phyloP scores from a whole-genome alignment of 1,140 invertebrate genomes.

The Mycetomoellerius zeteki region DNA sequence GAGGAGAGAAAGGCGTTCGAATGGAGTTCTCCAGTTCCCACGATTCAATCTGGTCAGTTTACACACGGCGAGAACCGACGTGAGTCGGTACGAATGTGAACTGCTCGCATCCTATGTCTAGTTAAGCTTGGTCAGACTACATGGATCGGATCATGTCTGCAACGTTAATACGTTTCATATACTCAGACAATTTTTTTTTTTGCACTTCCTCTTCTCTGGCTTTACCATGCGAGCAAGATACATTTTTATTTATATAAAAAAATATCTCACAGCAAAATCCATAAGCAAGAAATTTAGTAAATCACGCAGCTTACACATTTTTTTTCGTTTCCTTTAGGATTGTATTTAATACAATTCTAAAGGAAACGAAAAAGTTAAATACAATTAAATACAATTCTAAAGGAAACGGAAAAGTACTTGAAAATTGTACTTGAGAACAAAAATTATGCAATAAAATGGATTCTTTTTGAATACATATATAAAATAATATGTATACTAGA shows the following conservation, averaged over 20 bases:
- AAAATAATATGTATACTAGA: background rate
- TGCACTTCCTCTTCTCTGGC: background rate
- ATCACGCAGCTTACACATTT: background rate
- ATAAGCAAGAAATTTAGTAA: background rate
- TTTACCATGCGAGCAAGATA: background rate
- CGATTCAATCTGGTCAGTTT: constrained; percentile 45
- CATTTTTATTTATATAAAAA: background rate
- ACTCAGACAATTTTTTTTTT: background rate
- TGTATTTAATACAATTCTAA: background rate
- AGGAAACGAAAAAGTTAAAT: too few species aligned
- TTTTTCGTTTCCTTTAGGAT: background rate
- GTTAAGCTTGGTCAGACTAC: background rate
- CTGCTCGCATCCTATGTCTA: background rate
- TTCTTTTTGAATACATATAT: background rate
- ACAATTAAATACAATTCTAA: too few species aligned
- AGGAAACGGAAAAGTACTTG: too few species aligned
- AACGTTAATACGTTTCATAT: constrained; percentile 4
- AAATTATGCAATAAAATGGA: background rate
- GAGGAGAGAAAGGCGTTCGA: constrained; percentile 36
- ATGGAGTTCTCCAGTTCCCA: constrained; percentile 60
- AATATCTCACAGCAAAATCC: background rate
- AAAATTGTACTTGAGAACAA: background rate
- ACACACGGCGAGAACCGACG: constrained; percentile 15
- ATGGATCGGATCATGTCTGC: background rate
- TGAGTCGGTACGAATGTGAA: constrained; percentile 4